These are phyloP conservation scores for Saxicola maurus DNA, from an alignment of 2,797 vertebrate genomes.

Conservation along the genomic window DNA sequence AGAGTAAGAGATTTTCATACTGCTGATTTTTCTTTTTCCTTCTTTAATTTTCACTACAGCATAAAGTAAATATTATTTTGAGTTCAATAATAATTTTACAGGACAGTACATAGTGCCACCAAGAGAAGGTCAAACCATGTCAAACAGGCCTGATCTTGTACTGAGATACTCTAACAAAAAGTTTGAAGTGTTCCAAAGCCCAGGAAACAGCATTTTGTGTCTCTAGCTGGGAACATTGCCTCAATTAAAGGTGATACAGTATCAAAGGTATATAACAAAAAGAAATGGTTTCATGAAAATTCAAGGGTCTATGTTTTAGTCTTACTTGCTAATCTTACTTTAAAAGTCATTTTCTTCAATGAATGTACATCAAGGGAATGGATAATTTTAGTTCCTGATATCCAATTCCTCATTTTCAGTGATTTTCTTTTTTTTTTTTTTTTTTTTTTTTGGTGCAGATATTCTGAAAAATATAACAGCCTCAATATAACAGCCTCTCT, in stretches of 20 bases:
- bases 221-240: not conserved
- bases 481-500: not conserved
- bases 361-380: accelerated
- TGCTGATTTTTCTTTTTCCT: not conserved
- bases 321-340: not conserved
- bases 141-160: not conserved
- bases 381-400: not conserved
- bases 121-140: not conserved
- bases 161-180: not conserved
- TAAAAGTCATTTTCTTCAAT: not conserved
- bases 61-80: not conserved
- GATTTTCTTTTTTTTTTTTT: not conserved
- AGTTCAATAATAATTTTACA: not conserved
- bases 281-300: not conserved
- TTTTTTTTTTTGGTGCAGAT: not conserved
- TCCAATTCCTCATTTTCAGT: not conserved
- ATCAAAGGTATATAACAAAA: not conserved
- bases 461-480: not conserved
- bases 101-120: not conserved
- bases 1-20: not conserved
- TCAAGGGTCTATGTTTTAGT: not conserved
- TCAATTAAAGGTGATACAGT: not conserved
- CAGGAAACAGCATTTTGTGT: not conserved
- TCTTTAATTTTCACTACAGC: not conserved
- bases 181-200: not conserved